Evolutionary conservation across 1,140 invertebrate species (phyloP).

Genomic region (Bombus sibiricus): DNA sequence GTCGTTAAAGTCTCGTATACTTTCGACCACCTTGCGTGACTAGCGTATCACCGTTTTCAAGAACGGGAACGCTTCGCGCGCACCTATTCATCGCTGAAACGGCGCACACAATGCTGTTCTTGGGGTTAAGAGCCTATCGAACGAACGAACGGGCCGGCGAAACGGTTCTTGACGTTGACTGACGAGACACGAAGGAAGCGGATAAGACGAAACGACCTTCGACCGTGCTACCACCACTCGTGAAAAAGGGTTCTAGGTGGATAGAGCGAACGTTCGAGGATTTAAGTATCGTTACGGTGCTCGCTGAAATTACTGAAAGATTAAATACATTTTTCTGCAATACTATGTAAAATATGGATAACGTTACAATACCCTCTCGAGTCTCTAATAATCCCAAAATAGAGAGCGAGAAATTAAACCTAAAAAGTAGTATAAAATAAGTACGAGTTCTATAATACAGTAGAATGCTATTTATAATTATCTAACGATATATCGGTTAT

Average conservation of each 20-base stretch:
- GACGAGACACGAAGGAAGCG: conserved; percentile 9
- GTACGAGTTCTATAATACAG: neutral
- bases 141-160: neutral
- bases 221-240: neutral
- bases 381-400: neutral
- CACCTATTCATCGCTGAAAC: neutral
- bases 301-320: neutral
- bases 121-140: neutral
- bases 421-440: neutral
- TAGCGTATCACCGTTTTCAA: conserved; percentile 6
- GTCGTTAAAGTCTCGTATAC: conserved; percentile 12
- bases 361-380: neutral
- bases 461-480: neutral
- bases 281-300: neutral
- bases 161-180: conserved; percentile 18
- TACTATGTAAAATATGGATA: neutral
- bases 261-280: neutral
- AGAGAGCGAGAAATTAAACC: neutral
- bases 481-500: neutral
- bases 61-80: neutral
- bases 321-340: neutral
- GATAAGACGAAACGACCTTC: neutral
- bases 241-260: neutral
- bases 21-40: neutral
- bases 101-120: neutral